Conservation (phyloP, 2,797 vertebrate species). For the Ficedula albicollis region DNA sequence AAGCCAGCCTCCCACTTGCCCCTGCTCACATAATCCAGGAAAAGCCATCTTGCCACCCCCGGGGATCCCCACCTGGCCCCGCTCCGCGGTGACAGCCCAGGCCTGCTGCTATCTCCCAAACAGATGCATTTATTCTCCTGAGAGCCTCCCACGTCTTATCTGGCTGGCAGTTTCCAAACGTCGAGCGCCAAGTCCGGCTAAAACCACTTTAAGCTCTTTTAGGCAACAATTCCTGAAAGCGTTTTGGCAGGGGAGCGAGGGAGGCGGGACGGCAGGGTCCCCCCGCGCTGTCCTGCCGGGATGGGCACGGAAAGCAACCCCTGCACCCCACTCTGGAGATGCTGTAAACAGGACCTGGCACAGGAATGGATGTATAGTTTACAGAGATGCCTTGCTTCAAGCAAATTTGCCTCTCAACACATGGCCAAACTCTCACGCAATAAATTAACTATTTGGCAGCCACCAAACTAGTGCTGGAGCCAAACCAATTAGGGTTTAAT, state of each 20-base stretch:
- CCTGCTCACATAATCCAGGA: not conserved
- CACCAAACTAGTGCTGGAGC: slow-evolving; percentile 49
- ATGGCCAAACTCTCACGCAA: slow-evolving; percentile 71
- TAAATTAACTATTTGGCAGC: slow-evolving; percentile 74
- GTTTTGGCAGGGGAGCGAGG: not conserved
- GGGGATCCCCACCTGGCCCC: slow-evolving; percentile 26
- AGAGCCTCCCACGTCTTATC: slow-evolving; percentile 45
- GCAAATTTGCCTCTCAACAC: slow-evolving; percentile 68
- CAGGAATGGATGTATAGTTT: not conserved
- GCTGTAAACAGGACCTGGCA: slow-evolving; percentile 49
- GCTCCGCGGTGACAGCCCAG: not conserved
- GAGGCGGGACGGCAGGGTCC: not conserved
- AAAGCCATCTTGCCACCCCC: not conserved
- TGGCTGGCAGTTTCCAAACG: not conserved
- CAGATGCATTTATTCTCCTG: slow-evolving; percentile 26
- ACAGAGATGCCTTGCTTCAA: slow-evolving; percentile 64
- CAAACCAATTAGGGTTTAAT: slow-evolving; percentile 73
- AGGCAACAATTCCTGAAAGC: not conserved
- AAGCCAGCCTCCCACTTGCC: not conserved
- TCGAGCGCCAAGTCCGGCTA: not conserved
- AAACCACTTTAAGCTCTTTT: slow-evolving; percentile 12
- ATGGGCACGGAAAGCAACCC: slow-evolving; percentile 1
- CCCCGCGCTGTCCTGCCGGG: not conserved
- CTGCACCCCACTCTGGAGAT: not conserved
- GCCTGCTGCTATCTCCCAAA: slow-evolving; percentile 40